A percentile compares a stretch with the other conserved stretches of the same genome.
Evolutionary conservation across 2,797 vertebrate species (phyloP).

Genomic region (Galaxias olidus): DNA sequence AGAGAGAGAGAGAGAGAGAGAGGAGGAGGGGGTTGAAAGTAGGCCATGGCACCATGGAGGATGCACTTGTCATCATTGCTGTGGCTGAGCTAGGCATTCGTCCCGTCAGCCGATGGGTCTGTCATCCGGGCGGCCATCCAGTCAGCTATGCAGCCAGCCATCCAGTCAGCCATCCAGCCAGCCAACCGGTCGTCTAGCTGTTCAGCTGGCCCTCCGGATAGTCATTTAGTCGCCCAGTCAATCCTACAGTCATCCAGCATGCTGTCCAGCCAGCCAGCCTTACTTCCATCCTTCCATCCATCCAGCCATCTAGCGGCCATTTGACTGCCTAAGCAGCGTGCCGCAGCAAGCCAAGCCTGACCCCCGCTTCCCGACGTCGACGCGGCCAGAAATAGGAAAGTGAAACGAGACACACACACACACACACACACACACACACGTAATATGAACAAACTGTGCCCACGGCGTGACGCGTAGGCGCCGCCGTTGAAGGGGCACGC

Average conservation of each 20-base stretch:
- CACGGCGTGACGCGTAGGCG: no score
- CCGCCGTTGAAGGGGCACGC: no score
- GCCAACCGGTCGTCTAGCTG: no score
- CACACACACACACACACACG: neutral
- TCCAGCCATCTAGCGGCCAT: no score
- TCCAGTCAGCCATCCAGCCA: neutral
- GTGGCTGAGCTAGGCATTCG: neutral
- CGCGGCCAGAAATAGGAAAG: no score
- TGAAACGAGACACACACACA: no score
- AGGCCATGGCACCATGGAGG: constrained; percentile 7
- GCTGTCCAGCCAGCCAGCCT: neutral
- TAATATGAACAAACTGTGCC: no score
- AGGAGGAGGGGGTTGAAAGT: neutral
- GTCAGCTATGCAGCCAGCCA: neutral
- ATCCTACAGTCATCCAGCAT: neutral
- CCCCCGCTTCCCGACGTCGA: neutral
- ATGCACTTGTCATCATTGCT: constrained; percentile 1
- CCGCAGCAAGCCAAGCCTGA: neutral
- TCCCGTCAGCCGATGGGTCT: neutral
- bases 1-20: constrained; percentile 4
- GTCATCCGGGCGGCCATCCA: neutral
- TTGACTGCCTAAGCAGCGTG: neutral
- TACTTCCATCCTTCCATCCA: no score
- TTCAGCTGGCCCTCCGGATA: neutral
- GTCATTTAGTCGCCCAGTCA: neutral